Percentiles rank a stretch among this genome's conserved stretches.
Evolutionary conservation across 2,888 invertebrate species (phyloP).

Genomic region (Charanyca ferruginea): DNA sequence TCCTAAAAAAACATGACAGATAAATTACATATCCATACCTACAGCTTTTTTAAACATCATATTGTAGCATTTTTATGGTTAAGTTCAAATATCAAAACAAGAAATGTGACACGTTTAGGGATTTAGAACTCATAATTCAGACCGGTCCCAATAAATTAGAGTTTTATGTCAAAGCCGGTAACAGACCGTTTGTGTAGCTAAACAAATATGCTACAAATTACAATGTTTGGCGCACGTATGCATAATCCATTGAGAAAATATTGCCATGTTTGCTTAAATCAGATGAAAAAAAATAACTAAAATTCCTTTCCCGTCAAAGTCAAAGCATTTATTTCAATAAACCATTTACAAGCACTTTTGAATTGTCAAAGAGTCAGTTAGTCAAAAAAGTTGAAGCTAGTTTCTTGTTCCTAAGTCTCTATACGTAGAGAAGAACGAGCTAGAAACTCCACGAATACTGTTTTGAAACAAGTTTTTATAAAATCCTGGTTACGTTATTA

Average conservation of each 20-base stretch:
- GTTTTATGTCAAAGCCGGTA: slow-evolving; percentile 32
- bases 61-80: background rate
- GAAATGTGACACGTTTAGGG: slow-evolving; percentile 14
- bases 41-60: background rate
- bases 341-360: too few relatives aligned
- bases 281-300: background rate
- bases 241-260: slow-evolving; percentile 23
- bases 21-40: too few relatives aligned
- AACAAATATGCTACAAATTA: slow-evolving; percentile 31
- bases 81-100: slow-evolving; percentile 13
- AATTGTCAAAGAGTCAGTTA: too few relatives aligned
- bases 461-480: too few relatives aligned
- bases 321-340: too few relatives aligned
- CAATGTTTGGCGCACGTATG: slow-evolving; percentile 12
- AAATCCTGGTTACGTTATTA: too few relatives aligned
- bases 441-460: too few relatives aligned
- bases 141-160: slow-evolving; percentile 29
- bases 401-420: too few relatives aligned
- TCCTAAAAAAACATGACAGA: too few relatives aligned
- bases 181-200: slow-evolving; percentile 20
- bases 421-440: too few relatives aligned
- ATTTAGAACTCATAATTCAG: slow-evolving; percentile 34
- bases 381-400: too few relatives aligned
- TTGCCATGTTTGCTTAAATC: slow-evolving; percentile 1
- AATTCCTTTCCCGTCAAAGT: background rate